Base-by-base conservation (phyloP, 1,140 invertebrate genomes). In the Tetragnatha versicolor region DNA sequence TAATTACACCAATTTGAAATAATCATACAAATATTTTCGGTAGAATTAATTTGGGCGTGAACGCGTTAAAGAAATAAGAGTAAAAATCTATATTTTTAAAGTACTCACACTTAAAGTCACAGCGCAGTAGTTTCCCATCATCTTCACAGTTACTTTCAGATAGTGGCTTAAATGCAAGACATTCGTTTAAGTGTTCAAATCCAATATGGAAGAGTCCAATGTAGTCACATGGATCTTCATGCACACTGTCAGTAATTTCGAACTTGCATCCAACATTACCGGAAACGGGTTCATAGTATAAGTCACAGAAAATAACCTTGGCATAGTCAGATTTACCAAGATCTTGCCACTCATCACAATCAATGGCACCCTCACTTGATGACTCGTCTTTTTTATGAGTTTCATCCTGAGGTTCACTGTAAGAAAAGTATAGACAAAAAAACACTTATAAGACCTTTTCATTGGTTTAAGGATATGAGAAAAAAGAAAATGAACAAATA, bases 321-420 rank as follows among this genome's bases (percentile, higher is more conserved):
- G 73, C 73, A 77, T 66, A 77, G 25, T 77, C 73, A 17, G 73
- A 77, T 31, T 77, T 77, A n/a, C 47, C 55, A 0, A 77, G 27
- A 20, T 66, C 61, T 10, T 35, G 33, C 60, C 60, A 77, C 3
- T 53, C 49, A 37, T 65, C 61, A n/a, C n/a, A n/a, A n/a, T n/a
- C n/a, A n/a, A n/a, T n/a, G n/a, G n/a, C n/a, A n/a, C n/a, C n/a
- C n/a, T n/a, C n/a, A n/a, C n/a, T n/a, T n/a, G n/a, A n/a, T n/a
- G n/a, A n/a, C n/a, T n/a, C n/a, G n/a, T n/a, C n/a, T n/a, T n/a
- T n/a, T n/a, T n/a, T n/a, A n/a, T n/a, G n/a, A n/a, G n/a, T n/a
- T n/a, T n/a, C n/a, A n/a, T n/a, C n/a, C n/a, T n/a, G n/a, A n/a
- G n/a, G n/a, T n/a, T n/a, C n/a, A n/a, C n/a, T n/a, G n/a, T n/a